These are phyloP conservation scores for Phyllostomus hastatus DNA, from an alignment of 2,113 vertebrate species.

Conservation along the genomic window DNA sequence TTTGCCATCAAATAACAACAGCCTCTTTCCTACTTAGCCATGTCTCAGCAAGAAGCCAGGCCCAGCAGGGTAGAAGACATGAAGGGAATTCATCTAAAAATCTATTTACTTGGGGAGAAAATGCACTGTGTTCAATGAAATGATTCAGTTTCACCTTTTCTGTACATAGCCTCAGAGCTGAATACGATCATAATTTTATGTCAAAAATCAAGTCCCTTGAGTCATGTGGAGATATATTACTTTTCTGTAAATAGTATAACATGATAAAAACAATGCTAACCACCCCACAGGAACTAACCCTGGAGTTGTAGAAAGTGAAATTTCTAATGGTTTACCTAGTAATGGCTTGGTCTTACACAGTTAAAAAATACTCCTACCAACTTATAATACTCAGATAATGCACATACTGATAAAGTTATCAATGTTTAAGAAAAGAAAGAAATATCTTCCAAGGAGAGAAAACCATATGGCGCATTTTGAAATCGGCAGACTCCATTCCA, in stretches of 20 bases:
- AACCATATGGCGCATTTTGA: constrained; percentile 39
- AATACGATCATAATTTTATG: constrained; percentile 56
- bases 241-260: neutral
- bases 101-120: constrained; percentile 51
- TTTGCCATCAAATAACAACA: constrained; percentile 59
- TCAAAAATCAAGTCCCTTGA: constrained; percentile 62
- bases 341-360: neutral
- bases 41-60: neutral
- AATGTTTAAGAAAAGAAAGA: neutral
- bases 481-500: constrained; percentile 27
- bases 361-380: neutral
- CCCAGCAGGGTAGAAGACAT: constrained; percentile 54
- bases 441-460: neutral
- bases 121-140: constrained; percentile 45
- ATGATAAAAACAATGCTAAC: constrained; percentile 56
- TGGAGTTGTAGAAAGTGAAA: constrained; percentile 1
- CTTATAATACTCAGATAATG: neutral
- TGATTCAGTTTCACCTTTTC: constrained; percentile 55
- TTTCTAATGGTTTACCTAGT: neutral
- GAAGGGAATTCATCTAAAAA: constrained; percentile 71
- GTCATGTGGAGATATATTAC: constrained; percentile 30
- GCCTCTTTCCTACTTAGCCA: constrained; percentile 29
- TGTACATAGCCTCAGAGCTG: constrained; percentile 34
- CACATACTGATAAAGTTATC: neutral
- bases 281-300: neutral